Evolutionary conservation across 2,113 vertebrate genomes (phyloP), one percentile per base, ranked within the genome.

Genomic region (Tamias sibiricus): DNA sequence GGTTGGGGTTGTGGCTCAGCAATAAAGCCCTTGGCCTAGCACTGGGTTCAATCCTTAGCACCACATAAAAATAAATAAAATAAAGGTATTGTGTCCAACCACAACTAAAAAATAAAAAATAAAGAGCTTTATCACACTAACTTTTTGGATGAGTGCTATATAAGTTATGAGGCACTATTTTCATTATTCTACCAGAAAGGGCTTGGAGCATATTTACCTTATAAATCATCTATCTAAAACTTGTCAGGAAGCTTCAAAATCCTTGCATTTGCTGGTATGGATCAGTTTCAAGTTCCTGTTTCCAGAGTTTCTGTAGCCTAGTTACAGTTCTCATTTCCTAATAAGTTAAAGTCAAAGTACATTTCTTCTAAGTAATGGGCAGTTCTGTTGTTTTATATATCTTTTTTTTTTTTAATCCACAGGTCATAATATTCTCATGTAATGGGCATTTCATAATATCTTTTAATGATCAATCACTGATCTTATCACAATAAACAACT

Each of bases 251-350:
- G 72, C 24, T 77, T 76, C n/a, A 94, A 94, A 86, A 87, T 90
- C 49, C 24, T 85, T 80, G 62, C 22, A 94, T 71, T 64, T 40
- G 49, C 6, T 86, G 49, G 7, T 44, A 64, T 17, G 64, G 52
- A 77, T 76, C 32, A 77, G 9, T 91, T 91, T 83, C 59, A 90
- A 59, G 44, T 81, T 79, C n/a, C 72, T 68, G 75, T 68, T 82
- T 44, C 40, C 47, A 59, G 81, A 62, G 16, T 42, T 74, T 92
- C 30, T 87, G 54, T 66, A 90, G 84, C 14, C 44, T 75, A 89
- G 44, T 30, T 69, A 44, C 75, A 81, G 28, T 95, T 75, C 77
- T 92, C 77, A 94, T 87, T 86, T 94, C 44, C 6, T 52, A 92
- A 91, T 54, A 92, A 74, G 22, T 52, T 81, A 80, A 84, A 91